phyloP scores from a whole-genome alignment of 2,797 vertebrate species.

The Enteromius viviparus region DNA sequence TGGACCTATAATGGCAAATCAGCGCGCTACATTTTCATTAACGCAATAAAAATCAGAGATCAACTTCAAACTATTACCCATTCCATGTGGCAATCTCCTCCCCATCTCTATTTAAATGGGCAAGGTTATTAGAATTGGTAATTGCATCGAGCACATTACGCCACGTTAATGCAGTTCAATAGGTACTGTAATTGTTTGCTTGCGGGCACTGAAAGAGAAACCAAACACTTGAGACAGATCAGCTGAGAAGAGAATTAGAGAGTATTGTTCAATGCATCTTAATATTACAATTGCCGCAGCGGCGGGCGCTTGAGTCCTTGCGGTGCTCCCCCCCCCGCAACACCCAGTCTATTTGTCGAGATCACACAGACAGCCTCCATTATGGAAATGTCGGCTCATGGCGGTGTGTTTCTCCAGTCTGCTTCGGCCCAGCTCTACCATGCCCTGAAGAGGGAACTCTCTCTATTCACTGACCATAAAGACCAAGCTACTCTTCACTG shows the following conservation, averaged over 20 bases:
- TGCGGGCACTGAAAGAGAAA: constrained; percentile 59
- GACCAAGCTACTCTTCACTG: constrained; percentile 46
- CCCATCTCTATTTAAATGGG: constrained; percentile 58
- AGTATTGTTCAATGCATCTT: constrained; percentile 50
- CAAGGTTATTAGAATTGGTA: constrained; percentile 68
- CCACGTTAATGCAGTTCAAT: constrained; percentile 65
- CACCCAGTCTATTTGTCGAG: constrained; percentile 49
- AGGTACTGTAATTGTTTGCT: constrained; percentile 68
- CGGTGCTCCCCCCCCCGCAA: constrained; percentile 1
- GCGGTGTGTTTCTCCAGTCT: constrained; percentile 31
- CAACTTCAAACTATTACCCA: constrained; percentile 60
- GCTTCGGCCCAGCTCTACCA: constrained; percentile 39
- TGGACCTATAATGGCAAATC: constrained; percentile 52
- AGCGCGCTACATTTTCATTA: constrained; percentile 59
- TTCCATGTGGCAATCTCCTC: constrained; percentile 51
- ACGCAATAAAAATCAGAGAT: constrained; percentile 54
- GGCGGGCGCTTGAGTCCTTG: constrained; percentile 6
- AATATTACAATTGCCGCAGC: constrained; percentile 45
- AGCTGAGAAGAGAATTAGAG: constrained; percentile 60
- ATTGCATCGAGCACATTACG: constrained; percentile 63
- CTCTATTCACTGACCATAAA: constrained; percentile 61
- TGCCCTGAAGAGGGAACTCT: constrained; percentile 46
- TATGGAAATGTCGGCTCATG: constrained; percentile 60
- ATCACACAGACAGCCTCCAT: constrained; percentile 60
- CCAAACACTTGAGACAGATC: constrained; percentile 62